Conservation (phyloP, 2,888 invertebrate genomes). For the Onchidella celtica region DNA sequence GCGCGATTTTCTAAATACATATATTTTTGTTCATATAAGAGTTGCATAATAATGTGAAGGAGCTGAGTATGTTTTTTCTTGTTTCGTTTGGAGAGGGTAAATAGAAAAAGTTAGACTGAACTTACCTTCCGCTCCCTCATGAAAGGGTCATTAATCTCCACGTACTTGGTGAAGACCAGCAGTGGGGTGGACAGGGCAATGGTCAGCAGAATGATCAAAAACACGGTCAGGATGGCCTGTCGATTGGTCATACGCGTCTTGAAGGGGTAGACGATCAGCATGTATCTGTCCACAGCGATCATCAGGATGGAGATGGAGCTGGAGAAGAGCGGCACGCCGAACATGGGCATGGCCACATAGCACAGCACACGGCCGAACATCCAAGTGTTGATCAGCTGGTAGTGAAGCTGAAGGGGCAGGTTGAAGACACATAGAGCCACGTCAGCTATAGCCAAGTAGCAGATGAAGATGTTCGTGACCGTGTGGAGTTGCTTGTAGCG, state of each 20-base stretch:
- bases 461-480: constrained; percentile 78
- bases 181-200: constrained; percentile 73
- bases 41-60: too few species aligned
- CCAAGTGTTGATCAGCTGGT: constrained; percentile 77
- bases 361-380: constrained; percentile 76
- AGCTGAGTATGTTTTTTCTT: too few species aligned
- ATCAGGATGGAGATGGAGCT: constrained; percentile 76
- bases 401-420: constrained; percentile 77
- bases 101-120: too few species aligned
- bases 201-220: constrained; percentile 65
- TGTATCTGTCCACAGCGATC: constrained; percentile 78
- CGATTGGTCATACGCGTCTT: constrained; percentile 66
- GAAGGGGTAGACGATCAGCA: constrained; percentile 78
- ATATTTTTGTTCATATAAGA: too few species aligned
- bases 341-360: constrained; percentile 74
- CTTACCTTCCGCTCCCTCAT: constrained; percentile 64
- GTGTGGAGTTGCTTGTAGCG: constrained; percentile 72
- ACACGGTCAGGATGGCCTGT: constrained; percentile 67
- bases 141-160: constrained; percentile 55
- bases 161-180: constrained; percentile 65
- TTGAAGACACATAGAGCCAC: constrained; percentile 76
- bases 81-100: too few species aligned
- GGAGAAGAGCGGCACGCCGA: constrained; percentile 77
- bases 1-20: too few species aligned
- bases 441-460: constrained; percentile 76